Percentiles rank a stretch among this genome's conserved stretches.
These are phyloP conservation scores for Euborellia annulipes DNA, from an alignment of 1,140 invertebrate species.

Conservation along the genomic window DNA sequence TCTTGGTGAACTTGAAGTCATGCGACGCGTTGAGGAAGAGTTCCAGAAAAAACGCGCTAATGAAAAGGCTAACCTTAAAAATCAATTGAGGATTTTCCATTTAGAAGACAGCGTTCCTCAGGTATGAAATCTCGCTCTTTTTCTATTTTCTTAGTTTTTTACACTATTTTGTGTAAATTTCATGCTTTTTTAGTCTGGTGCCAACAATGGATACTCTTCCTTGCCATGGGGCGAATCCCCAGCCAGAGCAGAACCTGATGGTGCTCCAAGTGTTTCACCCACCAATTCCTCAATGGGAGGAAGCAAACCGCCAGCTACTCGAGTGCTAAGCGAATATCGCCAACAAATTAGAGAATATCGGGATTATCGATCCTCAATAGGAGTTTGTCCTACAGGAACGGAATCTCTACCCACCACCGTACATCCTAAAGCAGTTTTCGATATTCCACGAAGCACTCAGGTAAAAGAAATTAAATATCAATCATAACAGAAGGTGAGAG, in stretches of 20 bases:
- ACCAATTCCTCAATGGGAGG: conserved; percentile 19
- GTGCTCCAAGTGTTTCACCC: conserved; percentile 33
- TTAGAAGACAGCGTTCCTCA: neutral
- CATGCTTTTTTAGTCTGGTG: too few relatives aligned
- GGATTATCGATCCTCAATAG: conserved; percentile 27
- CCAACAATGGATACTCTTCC: conserved; percentile 10
- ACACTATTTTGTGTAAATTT: too few relatives aligned
- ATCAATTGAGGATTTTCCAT: conserved; percentile 14
- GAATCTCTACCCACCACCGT: conserved; percentile 27
- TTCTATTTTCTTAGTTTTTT: too few relatives aligned
- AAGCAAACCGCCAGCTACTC: conserved; percentile 18
- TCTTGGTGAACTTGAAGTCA: conserved; percentile 55
- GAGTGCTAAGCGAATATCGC: conserved; percentile 30
- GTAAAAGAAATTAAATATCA: too few relatives aligned
- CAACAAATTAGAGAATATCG: conserved; percentile 32
- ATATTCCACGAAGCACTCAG: conserved; percentile 32
- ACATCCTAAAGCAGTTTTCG: conserved; percentile 33
- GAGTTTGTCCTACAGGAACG: too few relatives aligned
- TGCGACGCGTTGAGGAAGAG: conserved; percentile 56
- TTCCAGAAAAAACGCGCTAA: conserved; percentile 54
- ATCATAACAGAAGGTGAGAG: too few relatives aligned
- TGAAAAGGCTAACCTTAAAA: conserved; percentile 35
- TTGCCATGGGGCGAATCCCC: conserved; percentile 20
- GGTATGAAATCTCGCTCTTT: conserved; percentile 11
- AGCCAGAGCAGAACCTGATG: conserved; percentile 43